Evolutionary conservation across 2,113 vertebrate genomes (phyloP).

Genomic region (Nycticorax nycticorax): DNA sequence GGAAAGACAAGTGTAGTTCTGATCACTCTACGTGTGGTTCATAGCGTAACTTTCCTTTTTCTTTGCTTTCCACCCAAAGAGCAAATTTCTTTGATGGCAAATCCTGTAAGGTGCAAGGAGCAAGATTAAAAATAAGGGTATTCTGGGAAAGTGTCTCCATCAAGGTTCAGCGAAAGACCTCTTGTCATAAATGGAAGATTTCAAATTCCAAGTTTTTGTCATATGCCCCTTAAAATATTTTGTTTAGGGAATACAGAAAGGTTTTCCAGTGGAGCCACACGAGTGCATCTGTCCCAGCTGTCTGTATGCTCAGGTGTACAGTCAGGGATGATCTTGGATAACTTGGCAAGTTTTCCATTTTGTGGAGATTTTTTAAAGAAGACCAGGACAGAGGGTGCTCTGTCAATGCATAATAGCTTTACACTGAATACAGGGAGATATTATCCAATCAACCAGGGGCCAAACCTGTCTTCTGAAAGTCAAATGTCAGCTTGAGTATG

Average conservation of each 20-base stretch:
- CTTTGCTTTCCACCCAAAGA: background rate
- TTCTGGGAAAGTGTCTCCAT: background rate
- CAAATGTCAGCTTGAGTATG: background rate
- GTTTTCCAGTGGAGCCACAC: background rate
- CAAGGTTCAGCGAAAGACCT: background rate
- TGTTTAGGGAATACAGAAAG: background rate
- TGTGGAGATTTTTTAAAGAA: background rate
- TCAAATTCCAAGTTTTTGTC: background rate
- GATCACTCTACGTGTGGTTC: background rate
- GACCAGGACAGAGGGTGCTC: background rate
- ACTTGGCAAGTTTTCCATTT: background rate
- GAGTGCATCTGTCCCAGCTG: background rate
- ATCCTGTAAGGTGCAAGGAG: background rate
- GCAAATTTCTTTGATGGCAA: background rate
- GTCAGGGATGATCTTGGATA: background rate
- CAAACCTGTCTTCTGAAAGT: background rate
- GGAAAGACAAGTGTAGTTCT: background rate
- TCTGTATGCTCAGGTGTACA: background rate
- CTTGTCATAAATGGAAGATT: background rate
- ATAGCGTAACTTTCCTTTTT: background rate
- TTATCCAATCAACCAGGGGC: background rate
- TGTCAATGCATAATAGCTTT: background rate
- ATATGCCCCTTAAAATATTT: background rate
- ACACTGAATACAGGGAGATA: background rate
- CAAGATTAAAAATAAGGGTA: background rate